These are phyloP conservation scores for Geodia barretti DNA, from an alignment of 37 sponge, comb jelly and placozoan genomes.

Conservation along the genomic window DNA sequence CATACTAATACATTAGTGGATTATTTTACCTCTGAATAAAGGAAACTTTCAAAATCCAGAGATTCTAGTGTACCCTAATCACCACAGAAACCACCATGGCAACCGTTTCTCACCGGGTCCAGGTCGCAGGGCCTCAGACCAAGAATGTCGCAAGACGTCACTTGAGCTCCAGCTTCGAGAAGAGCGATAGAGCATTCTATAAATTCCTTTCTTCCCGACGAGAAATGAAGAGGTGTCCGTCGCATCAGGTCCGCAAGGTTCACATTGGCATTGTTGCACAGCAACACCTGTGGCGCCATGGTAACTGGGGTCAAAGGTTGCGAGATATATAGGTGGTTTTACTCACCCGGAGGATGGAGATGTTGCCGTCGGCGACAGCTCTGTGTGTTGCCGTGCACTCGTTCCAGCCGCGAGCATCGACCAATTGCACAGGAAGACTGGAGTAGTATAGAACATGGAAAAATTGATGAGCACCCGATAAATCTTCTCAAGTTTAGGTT, in stretches of 20 bases:
- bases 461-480: too few species aligned
- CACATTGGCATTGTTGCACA: conserved; percentile 49
- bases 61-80: too few species aligned
- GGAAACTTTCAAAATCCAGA: too few species aligned
- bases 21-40: too few species aligned
- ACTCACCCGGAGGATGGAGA: neutral
- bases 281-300: conserved; percentile 21
- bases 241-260: conserved; percentile 53
- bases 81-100: neutral
- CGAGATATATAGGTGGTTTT: neutral
- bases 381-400: conserved; percentile 57
- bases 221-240: conserved; percentile 69
- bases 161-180: conserved; percentile 66
- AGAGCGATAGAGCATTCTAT: conserved; percentile 65
- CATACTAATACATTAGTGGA: too few species aligned
- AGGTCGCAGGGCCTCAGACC: conserved; percentile 71
- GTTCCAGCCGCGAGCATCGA: conserved; percentile 54
- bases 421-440: conserved; percentile 15
- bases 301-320: neutral
- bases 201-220: conserved; percentile 26
- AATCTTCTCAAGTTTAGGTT: neutral
- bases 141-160: conserved; percentile 38
- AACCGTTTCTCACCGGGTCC: conserved; percentile 53
- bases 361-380: conserved; percentile 65
- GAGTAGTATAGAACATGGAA: neutral